Evolutionary conservation across 37 sponge, comb jelly and placozoan species (phyloP).

Genomic region (Spongilla lacustris): DNA sequence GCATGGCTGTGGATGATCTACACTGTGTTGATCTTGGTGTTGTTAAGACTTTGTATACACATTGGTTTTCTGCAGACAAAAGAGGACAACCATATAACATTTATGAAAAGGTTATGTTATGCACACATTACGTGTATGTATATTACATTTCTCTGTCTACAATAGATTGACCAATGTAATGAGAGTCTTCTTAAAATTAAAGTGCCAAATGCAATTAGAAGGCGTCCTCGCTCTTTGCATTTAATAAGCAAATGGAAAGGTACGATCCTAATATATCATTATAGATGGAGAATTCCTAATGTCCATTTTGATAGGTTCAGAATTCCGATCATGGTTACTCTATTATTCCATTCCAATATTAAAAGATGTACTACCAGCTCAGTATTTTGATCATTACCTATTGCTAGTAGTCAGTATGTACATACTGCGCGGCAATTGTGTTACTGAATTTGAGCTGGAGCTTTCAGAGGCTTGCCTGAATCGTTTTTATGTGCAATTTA

Average conservation of each 20-base stretch:
- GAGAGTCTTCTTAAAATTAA: not conserved
- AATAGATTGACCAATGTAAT: constrained; percentile 1
- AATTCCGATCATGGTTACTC: not conserved
- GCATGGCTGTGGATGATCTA: not conserved
- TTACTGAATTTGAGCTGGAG: not conserved
- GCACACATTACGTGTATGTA: not conserved
- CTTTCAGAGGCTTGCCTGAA: not conserved
- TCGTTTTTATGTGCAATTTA: not conserved
- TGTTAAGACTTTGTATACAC: not conserved
- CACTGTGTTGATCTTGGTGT: not conserved
- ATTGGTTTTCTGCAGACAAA: constrained; percentile 1
- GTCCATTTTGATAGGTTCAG: constrained; percentile 1
- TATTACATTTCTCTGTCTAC: not conserved
- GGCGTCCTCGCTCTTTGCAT: constrained; percentile 1
- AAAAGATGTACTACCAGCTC: not conserved
- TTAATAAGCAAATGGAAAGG: not conserved
- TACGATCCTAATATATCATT: not conserved
- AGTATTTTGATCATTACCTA: constrained; percentile 1
- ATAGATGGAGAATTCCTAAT: not conserved
- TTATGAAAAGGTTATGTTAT: not conserved
- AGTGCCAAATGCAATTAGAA: constrained; percentile 1
- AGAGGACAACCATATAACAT: not conserved
- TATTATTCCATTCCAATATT: constrained; percentile 1
- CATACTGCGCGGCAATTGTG: not conserved
- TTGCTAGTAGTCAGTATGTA: constrained; percentile 1